Base-by-base conservation (phyloP, 2,888 invertebrate genomes). In the Choreutis nemorana region DNA sequence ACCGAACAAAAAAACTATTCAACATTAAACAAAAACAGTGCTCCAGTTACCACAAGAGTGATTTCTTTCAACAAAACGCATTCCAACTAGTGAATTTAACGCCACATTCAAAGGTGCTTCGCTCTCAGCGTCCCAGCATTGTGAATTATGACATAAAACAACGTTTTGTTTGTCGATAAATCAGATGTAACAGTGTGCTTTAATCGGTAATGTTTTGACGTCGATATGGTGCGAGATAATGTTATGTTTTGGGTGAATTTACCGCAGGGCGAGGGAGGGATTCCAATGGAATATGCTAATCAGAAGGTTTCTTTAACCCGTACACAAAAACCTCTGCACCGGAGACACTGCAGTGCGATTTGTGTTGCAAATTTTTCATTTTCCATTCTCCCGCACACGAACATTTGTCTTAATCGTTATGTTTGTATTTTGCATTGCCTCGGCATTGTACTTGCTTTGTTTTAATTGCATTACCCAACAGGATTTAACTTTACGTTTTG, bases 321-420 rank as follows among this genome's bases (percentile, higher is more conserved):
- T 61, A 63, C 59, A 72, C 71, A 75, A 75, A 75, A 78, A 77
- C 63, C 71, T 68, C 78, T 75, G 78, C 78, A 77, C 73, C 66
- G 63, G 61, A 63, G 58, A 29, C n/a, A 71, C 78, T 77, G 78
- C 78, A 78, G 68, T 78, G 75, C 70, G 70, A 75, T 77, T 75
- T 77, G 73, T 62, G 59, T 73, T 77, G 77, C 75, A 70, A 75
- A 72, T 77, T 73, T 58, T 52, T 37, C 49, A 36, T n/a, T 31
- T 18, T 11, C 11, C 26, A 26, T 28, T 22, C 25, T 22, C 27
- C 23, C 14, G 15, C 27, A 20, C 23, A 15, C 27, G 23, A 20
- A 25, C 11, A 23, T 27, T 22, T 26, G 26, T 16, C 22, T 8
- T 21, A 8, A 24, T 29, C 25, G 25, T 29, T 23, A 24, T 9